A percentile compares a stretch with the other conserved stretches of the same genome.
phyloP scores from a whole-genome alignment of 2,888 invertebrate species.

The Orchesellides sinensis region DNA sequence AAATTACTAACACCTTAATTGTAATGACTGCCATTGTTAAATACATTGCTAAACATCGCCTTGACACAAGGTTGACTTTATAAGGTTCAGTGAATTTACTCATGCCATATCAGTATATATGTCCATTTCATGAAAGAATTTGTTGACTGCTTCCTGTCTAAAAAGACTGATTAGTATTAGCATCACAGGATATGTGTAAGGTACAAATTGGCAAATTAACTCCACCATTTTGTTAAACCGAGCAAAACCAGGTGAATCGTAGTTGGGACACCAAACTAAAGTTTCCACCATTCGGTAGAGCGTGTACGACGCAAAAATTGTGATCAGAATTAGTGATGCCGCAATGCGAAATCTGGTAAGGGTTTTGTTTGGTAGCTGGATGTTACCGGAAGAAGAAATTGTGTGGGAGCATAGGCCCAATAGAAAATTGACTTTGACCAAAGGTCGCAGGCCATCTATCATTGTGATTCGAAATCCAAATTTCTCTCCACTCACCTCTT shows the following conservation, averaged over 20 bases:
- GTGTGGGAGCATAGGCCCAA: slow-evolving; percentile 27
- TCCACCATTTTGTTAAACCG: slow-evolving; percentile 49
- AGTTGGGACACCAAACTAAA: slow-evolving; percentile 3
- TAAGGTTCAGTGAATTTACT: slow-evolving; percentile 10
- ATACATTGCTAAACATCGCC: slow-evolving; percentile 11
- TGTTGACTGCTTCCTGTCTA: not conserved
- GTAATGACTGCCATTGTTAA: not conserved
- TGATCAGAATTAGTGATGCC: not conserved
- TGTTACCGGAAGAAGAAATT: slow-evolving; percentile 1
- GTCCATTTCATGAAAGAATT: slow-evolving; percentile 35
- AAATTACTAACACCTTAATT: not conserved
- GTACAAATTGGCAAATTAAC: slow-evolving; percentile 18
- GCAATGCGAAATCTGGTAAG: slow-evolving; percentile 4
- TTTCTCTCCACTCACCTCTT: not conserved
- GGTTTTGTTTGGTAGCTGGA: not conserved
- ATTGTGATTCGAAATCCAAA: slow-evolving; percentile 35
- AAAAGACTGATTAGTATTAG: slow-evolving; percentile 24
- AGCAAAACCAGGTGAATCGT: not conserved
- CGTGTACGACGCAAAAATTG: not conserved
- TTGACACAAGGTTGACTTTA: not conserved
- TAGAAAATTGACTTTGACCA: slow-evolving; percentile 16
- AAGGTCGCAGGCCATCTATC: slow-evolving; percentile 39
- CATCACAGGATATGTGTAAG: slow-evolving; percentile 14
- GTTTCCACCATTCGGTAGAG: slow-evolving; percentile 21
- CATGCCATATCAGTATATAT: slow-evolving; percentile 20